These are phyloP conservation scores for Drosophila austrosaltans DNA, from an alignment of 2,888 invertebrate genomes.

Conservation along the genomic window DNA sequence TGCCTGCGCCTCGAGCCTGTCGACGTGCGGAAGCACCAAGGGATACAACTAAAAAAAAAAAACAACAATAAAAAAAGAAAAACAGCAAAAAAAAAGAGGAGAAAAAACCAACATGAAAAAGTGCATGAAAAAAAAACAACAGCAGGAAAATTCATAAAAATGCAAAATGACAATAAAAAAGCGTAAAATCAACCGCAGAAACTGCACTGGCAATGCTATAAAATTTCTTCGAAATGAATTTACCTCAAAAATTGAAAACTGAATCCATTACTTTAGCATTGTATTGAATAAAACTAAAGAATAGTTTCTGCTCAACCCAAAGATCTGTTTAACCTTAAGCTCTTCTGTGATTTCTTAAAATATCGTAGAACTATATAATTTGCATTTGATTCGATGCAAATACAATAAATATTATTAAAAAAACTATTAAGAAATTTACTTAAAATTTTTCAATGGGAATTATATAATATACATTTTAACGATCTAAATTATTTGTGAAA, in stretches of 20 bases:
- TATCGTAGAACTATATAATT: no score
- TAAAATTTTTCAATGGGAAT: no score
- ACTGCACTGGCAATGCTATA: constrained; percentile 8
- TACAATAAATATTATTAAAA: no score
- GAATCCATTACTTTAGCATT: not conserved
- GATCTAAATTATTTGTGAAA: no score
- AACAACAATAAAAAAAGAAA: constrained; percentile 16
- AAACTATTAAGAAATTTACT: no score
- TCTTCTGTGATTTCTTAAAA: no score
- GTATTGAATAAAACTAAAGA: not conserved
- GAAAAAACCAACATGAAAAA: constrained; percentile 24
- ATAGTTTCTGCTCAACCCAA: no score
- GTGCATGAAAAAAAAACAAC: constrained; percentile 9
- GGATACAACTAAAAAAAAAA: constrained; percentile 22
- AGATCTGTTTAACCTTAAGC: no score
- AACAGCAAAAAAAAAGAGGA: not conserved
- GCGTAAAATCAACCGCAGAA: constrained; percentile 24
- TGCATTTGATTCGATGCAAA: no score
- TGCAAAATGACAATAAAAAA: constrained; percentile 9
- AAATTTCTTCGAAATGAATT: not conserved
- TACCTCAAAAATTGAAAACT: constrained; percentile 1
- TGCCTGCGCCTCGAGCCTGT: constrained; percentile 44
- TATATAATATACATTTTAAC: no score
- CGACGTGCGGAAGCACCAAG: constrained; percentile 14
- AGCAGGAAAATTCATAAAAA: not conserved